Evolutionary conservation across 2,797 vertebrate genomes (phyloP).

Genomic region (Poeciliopsis paucimaculata): DNA sequence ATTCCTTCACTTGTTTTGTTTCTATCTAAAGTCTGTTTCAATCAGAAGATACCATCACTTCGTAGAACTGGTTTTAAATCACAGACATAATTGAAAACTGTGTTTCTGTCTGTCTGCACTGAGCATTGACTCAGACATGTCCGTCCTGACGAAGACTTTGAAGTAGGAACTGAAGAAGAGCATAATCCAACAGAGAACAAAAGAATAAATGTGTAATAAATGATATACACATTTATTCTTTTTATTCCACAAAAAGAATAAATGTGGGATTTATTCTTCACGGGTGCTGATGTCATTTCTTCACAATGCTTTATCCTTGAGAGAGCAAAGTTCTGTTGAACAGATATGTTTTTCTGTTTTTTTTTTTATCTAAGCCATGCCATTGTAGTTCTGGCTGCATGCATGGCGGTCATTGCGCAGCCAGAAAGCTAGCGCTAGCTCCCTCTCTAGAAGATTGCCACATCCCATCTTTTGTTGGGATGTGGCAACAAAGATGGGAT

Average conservation of each 20-base stretch:
- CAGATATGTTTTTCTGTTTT: background rate
- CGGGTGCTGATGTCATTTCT: conserved; percentile 48
- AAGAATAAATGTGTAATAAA: conserved; percentile 10
- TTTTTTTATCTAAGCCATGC: background rate
- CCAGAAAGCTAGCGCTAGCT: background rate
- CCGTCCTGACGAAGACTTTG: conserved; percentile 45
- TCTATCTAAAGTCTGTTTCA: background rate
- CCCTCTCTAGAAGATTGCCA: background rate
- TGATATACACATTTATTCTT: no score
- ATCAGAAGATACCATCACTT: conserved; percentile 22
- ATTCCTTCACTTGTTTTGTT: conserved; percentile 5
- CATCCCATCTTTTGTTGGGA: background rate
- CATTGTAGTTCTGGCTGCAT: background rate
- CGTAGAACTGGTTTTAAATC: conserved; percentile 7
- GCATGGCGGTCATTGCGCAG: background rate
- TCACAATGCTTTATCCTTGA: conserved; percentile 54
- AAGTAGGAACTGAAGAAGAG: conserved; percentile 57
- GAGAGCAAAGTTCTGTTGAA: conserved; percentile 27
- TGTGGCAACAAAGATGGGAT: no score
- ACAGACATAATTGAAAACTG: conserved; percentile 27
- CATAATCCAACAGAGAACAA: conserved; percentile 43
- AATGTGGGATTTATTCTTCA: conserved; percentile 58
- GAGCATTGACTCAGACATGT: conserved; percentile 19
- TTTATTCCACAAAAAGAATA: background rate
- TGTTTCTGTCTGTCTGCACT: conserved; percentile 31